phyloP scores from a whole-genome alignment of 2,888 invertebrate species.

The Nomada ferruginata region DNA sequence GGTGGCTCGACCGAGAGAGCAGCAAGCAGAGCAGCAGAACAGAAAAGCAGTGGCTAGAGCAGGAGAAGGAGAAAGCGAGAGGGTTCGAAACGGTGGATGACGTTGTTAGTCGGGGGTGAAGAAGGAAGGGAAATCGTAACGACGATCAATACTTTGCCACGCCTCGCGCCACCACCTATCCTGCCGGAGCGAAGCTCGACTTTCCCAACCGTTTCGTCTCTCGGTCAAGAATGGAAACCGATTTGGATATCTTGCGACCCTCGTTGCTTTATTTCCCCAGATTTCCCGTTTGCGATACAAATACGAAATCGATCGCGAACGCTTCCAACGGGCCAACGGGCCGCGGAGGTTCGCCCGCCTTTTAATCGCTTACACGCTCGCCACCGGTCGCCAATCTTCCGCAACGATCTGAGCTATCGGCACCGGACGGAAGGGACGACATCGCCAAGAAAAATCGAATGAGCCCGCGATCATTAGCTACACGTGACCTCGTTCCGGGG shows the following conservation, averaged over 20 bases:
- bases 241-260: neutral
- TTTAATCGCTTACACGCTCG: too few species aligned
- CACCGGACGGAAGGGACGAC: neutral
- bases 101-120: slow-evolving; percentile 77
- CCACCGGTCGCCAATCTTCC: neutral
- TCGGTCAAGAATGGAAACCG: slow-evolving; percentile 46
- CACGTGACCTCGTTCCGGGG: slow-evolving; percentile 68
- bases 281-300: neutral
- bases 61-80: slow-evolving; percentile 60
- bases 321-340: neutral
- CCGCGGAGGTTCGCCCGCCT: neutral
- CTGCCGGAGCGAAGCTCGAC: slow-evolving; percentile 72
- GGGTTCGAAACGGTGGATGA: slow-evolving; percentile 77
- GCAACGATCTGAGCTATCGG: neutral
- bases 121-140: slow-evolving; percentile 77
- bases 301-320: neutral
- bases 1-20: slow-evolving; percentile 43
- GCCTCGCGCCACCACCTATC: slow-evolving; percentile 80
- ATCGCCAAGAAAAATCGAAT: neutral
- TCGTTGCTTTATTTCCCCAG: neutral
- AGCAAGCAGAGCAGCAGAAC: slow-evolving; percentile 17
- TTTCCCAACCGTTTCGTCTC: slow-evolving; percentile 61
- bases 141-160: slow-evolving; percentile 83
- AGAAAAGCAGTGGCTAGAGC: slow-evolving; percentile 20
- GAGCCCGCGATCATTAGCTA: slow-evolving; percentile 38